Evolutionary conservation across 2,888 invertebrate species (phyloP), one percentile per base, ranked within the genome.

Genomic region (Ormyrus pomaceus): DNA sequence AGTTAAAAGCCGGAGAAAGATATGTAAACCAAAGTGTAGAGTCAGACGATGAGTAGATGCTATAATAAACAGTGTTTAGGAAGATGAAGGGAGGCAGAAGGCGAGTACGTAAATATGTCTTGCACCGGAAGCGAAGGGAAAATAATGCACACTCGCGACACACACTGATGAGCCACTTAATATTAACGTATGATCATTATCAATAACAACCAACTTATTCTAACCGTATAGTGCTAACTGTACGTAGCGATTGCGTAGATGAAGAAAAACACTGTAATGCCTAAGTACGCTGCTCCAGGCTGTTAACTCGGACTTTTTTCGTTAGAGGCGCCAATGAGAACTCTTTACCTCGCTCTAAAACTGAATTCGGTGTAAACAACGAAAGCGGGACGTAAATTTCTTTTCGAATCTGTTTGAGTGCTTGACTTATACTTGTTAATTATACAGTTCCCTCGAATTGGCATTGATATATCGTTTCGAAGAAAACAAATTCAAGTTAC

Each of bases 211-310:
- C 87, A 83, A 86, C 85, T 87, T 88, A 89, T 88, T 88, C 86
- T 88, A 88, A 87, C 83, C 85, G 88, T 89, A 80, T 71, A 89
- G 89, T 88, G 87, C 88, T 88, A 86, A 87, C 86, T 86, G 86
- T 88, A 89, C 84, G 87, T 87, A 88, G 87, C 85, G 86, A 87
- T 88, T 87, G 87, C 87, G 86, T 88, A 89, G 88, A 86, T 85
- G 85, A 84, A 84, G 74, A 59, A 74, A 55, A 45, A 53, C 84
- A 87, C 83, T 83, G 61, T 87, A 86, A 86, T 87, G 87, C 88
- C 87, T 86, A 87, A 86, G 85, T 87, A 83, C 58, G 82, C 82
- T 76, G 53, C 65, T 80, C 80, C 83, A 69, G 69, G 13, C 55
- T 76, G 59, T 46, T 51, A 62, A 77, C 79, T 80, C 77, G 79